phyloP scores from a whole-genome alignment of 1,140 invertebrate species.

The Cherax destructor region DNA sequence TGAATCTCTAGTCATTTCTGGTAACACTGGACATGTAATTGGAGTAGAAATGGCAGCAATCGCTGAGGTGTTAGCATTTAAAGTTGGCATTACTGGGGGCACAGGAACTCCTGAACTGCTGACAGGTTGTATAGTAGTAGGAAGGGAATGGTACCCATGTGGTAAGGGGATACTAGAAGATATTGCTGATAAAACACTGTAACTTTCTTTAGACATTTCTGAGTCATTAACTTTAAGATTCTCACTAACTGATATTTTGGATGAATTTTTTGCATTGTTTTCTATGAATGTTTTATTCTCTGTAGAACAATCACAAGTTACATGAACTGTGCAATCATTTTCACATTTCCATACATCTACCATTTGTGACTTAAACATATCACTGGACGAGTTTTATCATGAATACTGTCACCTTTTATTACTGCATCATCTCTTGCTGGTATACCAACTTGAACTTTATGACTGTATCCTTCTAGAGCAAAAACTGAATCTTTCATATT shows the following conservation, averaged over 20 bases:
- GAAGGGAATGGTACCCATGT: not conserved
- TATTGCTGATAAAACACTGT: not conserved
- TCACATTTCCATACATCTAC: not conserved
- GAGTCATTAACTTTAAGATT: not conserved
- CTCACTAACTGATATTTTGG: not conserved
- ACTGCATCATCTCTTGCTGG: not conserved
- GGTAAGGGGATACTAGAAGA: slow-evolving; percentile 20
- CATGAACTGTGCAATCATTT: not conserved
- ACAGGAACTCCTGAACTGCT: not conserved
- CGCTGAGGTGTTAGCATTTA: slow-evolving; percentile 19
- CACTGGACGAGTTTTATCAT: not conserved
- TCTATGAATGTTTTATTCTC: not conserved
- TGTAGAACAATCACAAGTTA: not conserved
- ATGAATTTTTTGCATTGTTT: not conserved
- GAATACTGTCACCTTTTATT: not conserved
- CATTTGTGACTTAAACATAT: not conserved
- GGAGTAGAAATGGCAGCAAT: slow-evolving; percentile 36
- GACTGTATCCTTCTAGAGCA: not conserved
- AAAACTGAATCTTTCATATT: not conserved
- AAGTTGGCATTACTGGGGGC: not conserved
- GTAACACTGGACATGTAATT: slow-evolving; percentile 26
- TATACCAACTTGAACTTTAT: not conserved
- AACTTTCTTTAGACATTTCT: not conserved
- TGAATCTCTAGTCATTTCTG: not conserved
- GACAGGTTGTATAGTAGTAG: not conserved